Evolutionary conservation across 2,113 vertebrate genomes (phyloP).

Genomic region (Polyodon spathula): DNA sequence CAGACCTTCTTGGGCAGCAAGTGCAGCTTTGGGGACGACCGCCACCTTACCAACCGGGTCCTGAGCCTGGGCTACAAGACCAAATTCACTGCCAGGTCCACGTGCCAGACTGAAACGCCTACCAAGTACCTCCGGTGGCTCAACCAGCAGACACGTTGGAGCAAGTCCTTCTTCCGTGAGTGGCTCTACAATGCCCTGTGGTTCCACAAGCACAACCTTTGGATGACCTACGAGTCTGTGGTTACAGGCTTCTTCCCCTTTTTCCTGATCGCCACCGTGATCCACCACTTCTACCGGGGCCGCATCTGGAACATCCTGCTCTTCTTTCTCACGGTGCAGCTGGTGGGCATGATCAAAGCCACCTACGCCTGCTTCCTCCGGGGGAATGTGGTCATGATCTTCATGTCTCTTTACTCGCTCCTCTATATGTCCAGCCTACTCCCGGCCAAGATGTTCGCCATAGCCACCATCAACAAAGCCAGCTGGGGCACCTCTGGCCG

Average conservation of each 20-base stretch:
- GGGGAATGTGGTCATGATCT: conserved; percentile 91
- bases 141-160: conserved; percentile 98
- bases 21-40: conserved; percentile 95
- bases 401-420: conserved; percentile 94
- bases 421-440: conserved; percentile 96
- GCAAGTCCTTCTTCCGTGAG: conserved; percentile 97
- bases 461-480: conserved; percentile 94
- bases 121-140: conserved; percentile 94
- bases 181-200: conserved; percentile 97
- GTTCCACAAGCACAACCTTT: conserved; percentile 98
- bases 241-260: conserved; percentile 97
- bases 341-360: conserved; percentile 93
- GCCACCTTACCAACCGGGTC: conserved; percentile 94
- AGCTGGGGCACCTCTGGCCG: conserved; percentile 96
- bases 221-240: conserved; percentile 98
- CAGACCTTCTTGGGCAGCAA: conserved; percentile 93
- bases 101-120: conserved; percentile 94
- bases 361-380: conserved; percentile 92
- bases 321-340: conserved; percentile 87
- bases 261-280: conserved; percentile 90
- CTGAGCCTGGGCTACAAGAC: conserved; percentile 92
- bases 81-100: conserved; percentile 87
- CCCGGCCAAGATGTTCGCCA: conserved; percentile 90
- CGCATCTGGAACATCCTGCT: conserved; percentile 96
- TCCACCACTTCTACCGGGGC: conserved; percentile 94